Evolutionary conservation across 2,797 vertebrate genomes (phyloP).

Genomic region (Chelonia mydas): DNA sequence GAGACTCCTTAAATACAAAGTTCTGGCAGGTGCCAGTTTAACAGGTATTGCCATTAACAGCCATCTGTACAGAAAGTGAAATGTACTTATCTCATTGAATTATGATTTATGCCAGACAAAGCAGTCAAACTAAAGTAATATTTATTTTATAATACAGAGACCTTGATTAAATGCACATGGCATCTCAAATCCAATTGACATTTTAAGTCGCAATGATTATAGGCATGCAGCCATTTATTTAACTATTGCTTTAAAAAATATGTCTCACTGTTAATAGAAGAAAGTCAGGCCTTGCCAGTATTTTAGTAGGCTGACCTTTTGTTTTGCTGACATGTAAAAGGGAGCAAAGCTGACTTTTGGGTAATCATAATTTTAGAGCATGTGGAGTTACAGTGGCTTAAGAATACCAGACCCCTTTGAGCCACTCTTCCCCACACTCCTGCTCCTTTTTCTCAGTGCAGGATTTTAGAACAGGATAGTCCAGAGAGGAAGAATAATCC

Average conservation of each 20-base stretch:
- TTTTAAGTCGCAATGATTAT: constrained; percentile 83
- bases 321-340: constrained; percentile 67
- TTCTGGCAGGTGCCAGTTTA: constrained; percentile 77
- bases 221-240: constrained; percentile 83
- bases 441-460: background rate
- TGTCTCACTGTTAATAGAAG: constrained; percentile 80
- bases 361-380: constrained; percentile 51
- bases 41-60: constrained; percentile 73
- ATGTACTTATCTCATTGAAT: constrained; percentile 77
- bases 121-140: constrained; percentile 78
- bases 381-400: constrained; percentile 15
- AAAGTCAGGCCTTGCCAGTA: constrained; percentile 78
- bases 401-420: constrained; percentile 42
- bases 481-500: background rate
- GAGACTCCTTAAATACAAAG: constrained; percentile 65
- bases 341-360: constrained; percentile 50
- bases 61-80: constrained; percentile 75
- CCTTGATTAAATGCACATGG: constrained; percentile 83
- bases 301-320: constrained; percentile 78
- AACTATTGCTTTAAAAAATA: constrained; percentile 81
- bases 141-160: constrained; percentile 80
- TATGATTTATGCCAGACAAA: constrained; percentile 79
- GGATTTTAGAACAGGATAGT: constrained; percentile 27
- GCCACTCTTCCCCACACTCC: constrained; percentile 15
- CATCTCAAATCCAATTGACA: constrained; percentile 84